Percentiles rank a stretch among this genome's conserved stretches.
Evolutionary conservation across 1,140 invertebrate genomes (phyloP).

Genomic region (Drusus annulatus): DNA sequence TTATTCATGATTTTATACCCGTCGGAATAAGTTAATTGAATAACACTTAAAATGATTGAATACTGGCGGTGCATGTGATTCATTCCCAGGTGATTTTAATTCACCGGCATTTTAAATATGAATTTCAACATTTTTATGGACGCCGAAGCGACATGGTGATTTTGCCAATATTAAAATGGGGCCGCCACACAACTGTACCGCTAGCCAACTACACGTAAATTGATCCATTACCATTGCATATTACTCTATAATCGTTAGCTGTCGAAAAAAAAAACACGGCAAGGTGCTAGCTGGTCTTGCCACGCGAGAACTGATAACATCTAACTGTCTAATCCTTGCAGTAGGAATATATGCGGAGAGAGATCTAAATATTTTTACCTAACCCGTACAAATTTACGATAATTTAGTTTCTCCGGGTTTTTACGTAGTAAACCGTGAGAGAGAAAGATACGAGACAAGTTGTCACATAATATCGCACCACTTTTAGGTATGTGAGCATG

Average conservation of each 20-base stretch:
- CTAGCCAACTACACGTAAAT: conserved; percentile 16
- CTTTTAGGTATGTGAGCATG: no score
- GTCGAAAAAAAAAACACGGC: no score
- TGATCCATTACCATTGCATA: conserved; percentile 21
- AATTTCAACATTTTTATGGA: conserved; percentile 15
- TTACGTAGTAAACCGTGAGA: no score
- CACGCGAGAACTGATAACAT: no score
- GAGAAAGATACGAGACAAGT: no score
- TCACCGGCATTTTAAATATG: conserved; percentile 17
- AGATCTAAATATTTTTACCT: no score
- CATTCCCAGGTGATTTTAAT: conserved; percentile 17
- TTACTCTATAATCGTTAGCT: neutral
- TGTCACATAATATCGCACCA: no score
- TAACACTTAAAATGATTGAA: conserved; percentile 43
- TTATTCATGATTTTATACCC: conserved; percentile 33
- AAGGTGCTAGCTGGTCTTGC: no score
- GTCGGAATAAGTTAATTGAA: conserved; percentile 43
- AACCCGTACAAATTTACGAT: no score
- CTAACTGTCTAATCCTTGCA: no score
- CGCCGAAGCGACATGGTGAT: neutral
- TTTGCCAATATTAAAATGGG: neutral
- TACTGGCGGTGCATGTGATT: conserved; percentile 4
- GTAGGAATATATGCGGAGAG: no score
- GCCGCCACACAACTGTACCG: neutral
- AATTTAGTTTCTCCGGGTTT: no score